Evolutionary conservation across 2,797 vertebrate species (phyloP), one percentile per base, ranked within the genome.

Genomic region (Uromys caudimaculatus): DNA sequence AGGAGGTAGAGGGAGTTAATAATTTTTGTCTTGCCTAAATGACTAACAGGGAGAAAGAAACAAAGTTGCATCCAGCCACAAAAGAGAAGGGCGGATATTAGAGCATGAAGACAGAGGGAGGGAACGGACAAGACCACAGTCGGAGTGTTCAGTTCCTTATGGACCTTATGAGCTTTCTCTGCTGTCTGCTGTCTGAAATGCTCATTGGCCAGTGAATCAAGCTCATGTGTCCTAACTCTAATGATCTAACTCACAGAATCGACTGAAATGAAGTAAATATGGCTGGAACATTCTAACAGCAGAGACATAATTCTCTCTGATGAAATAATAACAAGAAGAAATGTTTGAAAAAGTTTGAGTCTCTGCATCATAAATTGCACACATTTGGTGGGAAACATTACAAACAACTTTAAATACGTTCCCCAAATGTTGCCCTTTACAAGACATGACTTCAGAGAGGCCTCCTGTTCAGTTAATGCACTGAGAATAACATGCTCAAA

Each of bases 331-430:
- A 56, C 3, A 21, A 75, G 38, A 75, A 54, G 29, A 77, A 88
- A 41, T 3, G 17, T 78, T 19, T 58, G 14, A 7, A 58, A 91
- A 44, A 62, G 69, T 47, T 58, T 56, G 77, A 76, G 38, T 44
- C 21, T 54, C 47, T 79, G 32, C 4, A 29, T 52, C 44, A 86
- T 71, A 94, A 92, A 92, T 6, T 44, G 19, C 44, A 35, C 32
- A 60, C 21, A 24, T 29, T 23, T 75, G 73, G 52, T 35, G 35
- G 71, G 64, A 92, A 87, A 90, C 10, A 58, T 52, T 41, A 60
- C 94, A 98, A 96, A 97, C 97, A 97, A 93, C 91, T 79, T 97
- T 62, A 77, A 82, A 79, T 58, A 50, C 21, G 73, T 64, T 14
- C 0, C 10, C 77, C 64, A 29, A 52, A 62, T 44, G 67, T 67